Evolutionary conservation across 2,888 invertebrate species (phyloP).

Genomic region (Acleris sparsana): DNA sequence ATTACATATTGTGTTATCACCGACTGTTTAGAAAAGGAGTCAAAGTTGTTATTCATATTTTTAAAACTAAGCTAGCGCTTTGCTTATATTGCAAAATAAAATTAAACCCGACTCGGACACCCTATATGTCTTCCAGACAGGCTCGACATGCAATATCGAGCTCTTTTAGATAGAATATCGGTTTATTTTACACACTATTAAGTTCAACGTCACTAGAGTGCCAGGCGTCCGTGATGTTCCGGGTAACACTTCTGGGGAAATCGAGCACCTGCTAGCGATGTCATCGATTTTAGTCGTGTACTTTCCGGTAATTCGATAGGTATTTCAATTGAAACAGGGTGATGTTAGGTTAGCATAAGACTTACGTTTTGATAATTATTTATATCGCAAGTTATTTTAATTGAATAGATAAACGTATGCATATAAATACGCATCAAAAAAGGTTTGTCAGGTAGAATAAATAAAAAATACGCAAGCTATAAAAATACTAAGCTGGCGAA

Average conservation of each 20-base stretch:
- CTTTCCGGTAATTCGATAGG: constrained; percentile 10
- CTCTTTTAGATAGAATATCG: constrained; percentile 9
- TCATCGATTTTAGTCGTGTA: constrained; percentile 13
- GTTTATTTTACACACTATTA: constrained; percentile 29
- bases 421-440: no score
- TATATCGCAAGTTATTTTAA: no score
- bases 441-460: no score
- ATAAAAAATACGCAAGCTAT: no score
- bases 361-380: neutral
- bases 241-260: constrained; percentile 3
- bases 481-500: no score
- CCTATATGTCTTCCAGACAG: neutral
- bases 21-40: no score
- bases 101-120: no score
- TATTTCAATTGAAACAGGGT: constrained; percentile 10
- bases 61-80: no score
- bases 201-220: constrained; percentile 23
- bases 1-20: no score
- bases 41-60: no score
- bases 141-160: constrained; percentile 9
- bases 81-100: no score
- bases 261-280: constrained; percentile 11
- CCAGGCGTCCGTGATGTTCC: constrained; percentile 7
- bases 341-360: neutral
- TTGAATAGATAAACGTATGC: no score